phyloP scores from a whole-genome alignment of 2,113 vertebrate species.

The Edolisoma coerulescens region DNA sequence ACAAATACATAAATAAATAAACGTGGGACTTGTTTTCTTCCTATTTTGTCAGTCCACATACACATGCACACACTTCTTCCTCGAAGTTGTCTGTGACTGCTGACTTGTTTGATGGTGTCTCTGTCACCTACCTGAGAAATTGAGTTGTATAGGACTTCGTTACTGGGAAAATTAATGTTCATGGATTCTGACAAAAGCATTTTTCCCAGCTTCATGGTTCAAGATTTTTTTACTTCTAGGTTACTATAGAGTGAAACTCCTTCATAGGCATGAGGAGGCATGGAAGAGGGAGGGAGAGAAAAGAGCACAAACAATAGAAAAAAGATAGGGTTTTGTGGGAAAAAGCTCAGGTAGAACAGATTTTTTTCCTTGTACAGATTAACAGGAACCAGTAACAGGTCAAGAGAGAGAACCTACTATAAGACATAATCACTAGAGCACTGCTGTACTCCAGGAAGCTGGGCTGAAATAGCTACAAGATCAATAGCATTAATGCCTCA shows the following conservation, averaged over 20 bases:
- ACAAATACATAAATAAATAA: background rate
- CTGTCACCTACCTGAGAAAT: background rate
- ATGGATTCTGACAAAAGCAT: background rate
- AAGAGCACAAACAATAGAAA: background rate
- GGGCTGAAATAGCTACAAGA: background rate
- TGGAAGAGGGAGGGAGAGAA: background rate
- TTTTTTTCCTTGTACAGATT: background rate
- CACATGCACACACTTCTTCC: background rate
- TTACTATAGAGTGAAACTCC: background rate
- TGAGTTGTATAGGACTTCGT: background rate
- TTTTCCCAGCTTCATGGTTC: background rate
- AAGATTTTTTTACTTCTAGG: background rate
- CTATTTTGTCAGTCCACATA: background rate
- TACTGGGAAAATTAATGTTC: background rate
- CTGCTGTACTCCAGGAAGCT: background rate
- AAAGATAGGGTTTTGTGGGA: background rate
- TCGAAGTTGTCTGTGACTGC: background rate
- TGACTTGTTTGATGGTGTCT: background rate
- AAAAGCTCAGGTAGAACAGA: background rate
- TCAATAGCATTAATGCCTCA: background rate
- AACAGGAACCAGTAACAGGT: background rate
- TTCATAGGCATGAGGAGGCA: background rate
- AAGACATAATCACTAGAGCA: background rate
- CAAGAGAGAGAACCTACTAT: background rate
- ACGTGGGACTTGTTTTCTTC: background rate